Evolutionary conservation across 2,888 invertebrate species (phyloP), one percentile per base, ranked within the genome.

Genomic region (Hofmannophila pseudospretella): DNA sequence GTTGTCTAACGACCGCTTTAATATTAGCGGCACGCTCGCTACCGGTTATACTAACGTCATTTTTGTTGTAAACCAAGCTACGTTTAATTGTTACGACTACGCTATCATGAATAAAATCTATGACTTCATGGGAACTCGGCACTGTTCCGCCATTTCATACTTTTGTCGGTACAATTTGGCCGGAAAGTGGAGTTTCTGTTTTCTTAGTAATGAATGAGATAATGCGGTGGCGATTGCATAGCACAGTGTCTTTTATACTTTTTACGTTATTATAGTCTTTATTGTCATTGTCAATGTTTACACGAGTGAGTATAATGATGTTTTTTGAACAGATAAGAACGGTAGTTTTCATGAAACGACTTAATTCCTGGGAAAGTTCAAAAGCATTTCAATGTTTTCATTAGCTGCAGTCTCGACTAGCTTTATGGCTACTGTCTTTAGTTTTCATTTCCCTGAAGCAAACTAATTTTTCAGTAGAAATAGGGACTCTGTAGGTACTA

Each of bases 21-120:
- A 71, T 72, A 82, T 80, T 76, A 78, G 67, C 65, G 60, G 73
- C 81, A 79, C 77, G 80, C 72, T 63, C 68, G 84, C 84, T 85
- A 84, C 84, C 76, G 81, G 81, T 79, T 74, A 61, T 61, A 46
- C 53, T 46, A 55, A 57, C 58, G 51, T 70, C 26, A n/a, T 77
- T 72, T 74, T 69, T 63, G 51, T 64, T 60, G 51, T 59, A 61
- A 60, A 55, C 53, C 57, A 59, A 47, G 49, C 56, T 67, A 71
- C 73, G 73, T 77, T 82, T 84, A 84, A 84, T 84, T 84, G 81
- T 84, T 76, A 77, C 64, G 56, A 55, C 61, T 61, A 51, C 41
- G 58, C 67, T 79, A 84, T 82, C 81, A 56, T 56, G 60, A 58
- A 63, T 69, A 63, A 68, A 63, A 81, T 82, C 81, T 77, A 71